A percentile compares a stretch with the other conserved stretches of the same genome.
These are phyloP conservation scores for Pollenia angustigena DNA, from an alignment of 2,888 invertebrate species.

Conservation along the genomic window DNA sequence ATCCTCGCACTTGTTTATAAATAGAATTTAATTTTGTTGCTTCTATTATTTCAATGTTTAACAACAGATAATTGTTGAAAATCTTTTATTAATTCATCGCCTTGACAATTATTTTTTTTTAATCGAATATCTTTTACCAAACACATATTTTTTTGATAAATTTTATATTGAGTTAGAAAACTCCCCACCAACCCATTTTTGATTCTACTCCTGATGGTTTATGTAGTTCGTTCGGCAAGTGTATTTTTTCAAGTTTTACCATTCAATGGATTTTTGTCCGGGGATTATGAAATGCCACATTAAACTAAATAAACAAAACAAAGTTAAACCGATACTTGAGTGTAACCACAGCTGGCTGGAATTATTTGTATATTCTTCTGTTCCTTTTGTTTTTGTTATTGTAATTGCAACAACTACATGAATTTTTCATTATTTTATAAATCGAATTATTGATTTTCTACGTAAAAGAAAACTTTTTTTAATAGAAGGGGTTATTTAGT, in stretches of 20 bases:
- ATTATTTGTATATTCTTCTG: conserved; percentile 25
- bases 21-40: conserved; percentile 31
- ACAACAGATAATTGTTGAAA: conserved; percentile 67
- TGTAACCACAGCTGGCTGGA: conserved; percentile 68
- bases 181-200: not conserved
- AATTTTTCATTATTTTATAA: conserved; percentile 8
- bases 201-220: not conserved
- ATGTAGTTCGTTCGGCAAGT: not conserved
- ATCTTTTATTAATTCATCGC: conserved; percentile 51
- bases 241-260: conserved; percentile 7
- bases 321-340: conserved; percentile 72
- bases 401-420: not conserved
- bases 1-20: not conserved
- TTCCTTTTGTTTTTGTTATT: not conserved
- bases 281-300: conserved; percentile 71
- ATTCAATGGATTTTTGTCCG: conserved; percentile 11
- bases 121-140: conserved; percentile 45
- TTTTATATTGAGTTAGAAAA: not conserved
- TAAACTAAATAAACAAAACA: conserved; percentile 70
- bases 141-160: conserved; percentile 30
- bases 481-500: not conserved
- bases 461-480: not conserved
- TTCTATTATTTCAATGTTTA: conserved; percentile 54
- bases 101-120: conserved; percentile 60
- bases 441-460: conserved; percentile 34